Evolutionary conservation across 2,888 invertebrate genomes (phyloP).

Genomic region (Napeogenes inachia): DNA sequence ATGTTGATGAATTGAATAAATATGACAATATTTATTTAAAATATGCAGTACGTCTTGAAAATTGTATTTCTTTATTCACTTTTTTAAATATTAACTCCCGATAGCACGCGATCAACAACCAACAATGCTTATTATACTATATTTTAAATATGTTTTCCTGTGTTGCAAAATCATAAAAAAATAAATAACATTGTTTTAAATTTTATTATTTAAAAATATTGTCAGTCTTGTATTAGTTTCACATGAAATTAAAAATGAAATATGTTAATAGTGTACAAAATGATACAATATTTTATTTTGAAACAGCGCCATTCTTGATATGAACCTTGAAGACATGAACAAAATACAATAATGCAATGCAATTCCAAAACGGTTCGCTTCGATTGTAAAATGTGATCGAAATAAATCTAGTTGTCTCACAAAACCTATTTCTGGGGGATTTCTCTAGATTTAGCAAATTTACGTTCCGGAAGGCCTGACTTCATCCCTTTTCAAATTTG

Average conservation of each 20-base stretch:
- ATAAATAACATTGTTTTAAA: too few relatives aligned
- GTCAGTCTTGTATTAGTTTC: neutral
- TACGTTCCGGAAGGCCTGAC: slow-evolving; percentile 27
- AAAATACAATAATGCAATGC: slow-evolving; percentile 26
- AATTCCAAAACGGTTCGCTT: slow-evolving; percentile 22
- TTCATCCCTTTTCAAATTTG: slow-evolving; percentile 23
- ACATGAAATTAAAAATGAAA: neutral
- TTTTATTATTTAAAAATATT: neutral
- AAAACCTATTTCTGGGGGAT: slow-evolving; percentile 26
- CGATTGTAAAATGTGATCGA: slow-evolving; percentile 30
- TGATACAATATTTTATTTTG: slow-evolving; percentile 3
- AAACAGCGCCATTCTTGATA: neutral
- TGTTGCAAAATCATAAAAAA: too few relatives aligned
- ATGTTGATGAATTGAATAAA: too few relatives aligned
- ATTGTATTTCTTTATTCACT: too few relatives aligned
- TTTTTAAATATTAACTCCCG: too few relatives aligned
- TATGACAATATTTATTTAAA: too few relatives aligned
- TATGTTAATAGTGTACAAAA: neutral
- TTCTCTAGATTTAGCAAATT: slow-evolving; percentile 27
- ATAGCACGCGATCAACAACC: too few relatives aligned
- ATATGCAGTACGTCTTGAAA: too few relatives aligned
- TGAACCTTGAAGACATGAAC: slow-evolving; percentile 3
- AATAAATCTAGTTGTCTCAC: slow-evolving; percentile 31
- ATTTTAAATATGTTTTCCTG: too few relatives aligned
- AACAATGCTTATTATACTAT: too few relatives aligned